Evolutionary conservation across 2,888 invertebrate genomes (phyloP).

Genomic region (Toxonevra muliebris): DNA sequence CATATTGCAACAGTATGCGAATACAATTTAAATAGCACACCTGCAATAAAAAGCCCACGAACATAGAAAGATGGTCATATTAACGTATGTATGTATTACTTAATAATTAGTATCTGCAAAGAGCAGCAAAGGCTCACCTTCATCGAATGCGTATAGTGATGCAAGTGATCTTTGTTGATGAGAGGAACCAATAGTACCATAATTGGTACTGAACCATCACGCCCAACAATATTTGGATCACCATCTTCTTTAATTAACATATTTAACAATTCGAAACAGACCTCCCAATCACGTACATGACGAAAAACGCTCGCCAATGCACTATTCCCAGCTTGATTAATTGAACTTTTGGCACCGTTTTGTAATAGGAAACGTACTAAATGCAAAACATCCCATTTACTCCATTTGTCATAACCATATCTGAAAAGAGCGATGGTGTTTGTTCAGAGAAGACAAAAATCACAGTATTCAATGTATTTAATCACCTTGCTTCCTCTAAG

Average conservation of each 20-base stretch:
- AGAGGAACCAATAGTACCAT: constrained; percentile 79
- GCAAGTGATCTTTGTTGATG: constrained; percentile 78
- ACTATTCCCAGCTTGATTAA: constrained; percentile 76
- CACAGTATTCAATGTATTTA: neutral
- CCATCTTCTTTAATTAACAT: constrained; percentile 65
- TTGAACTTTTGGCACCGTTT: constrained; percentile 74
- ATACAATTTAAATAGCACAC: constrained; percentile 78
- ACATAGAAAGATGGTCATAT: neutral
- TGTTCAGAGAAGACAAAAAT: neutral
- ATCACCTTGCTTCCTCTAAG: constrained; percentile 71
- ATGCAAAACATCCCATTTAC: constrained; percentile 79
- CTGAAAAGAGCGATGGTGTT: constrained; percentile 42
- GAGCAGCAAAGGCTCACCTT: constrained; percentile 66
- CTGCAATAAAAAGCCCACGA: constrained; percentile 53
- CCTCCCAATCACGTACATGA: constrained; percentile 77
- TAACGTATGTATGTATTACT: neutral
- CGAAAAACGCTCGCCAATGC: constrained; percentile 76
- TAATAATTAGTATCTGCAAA: neutral
- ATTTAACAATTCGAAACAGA: constrained; percentile 65
- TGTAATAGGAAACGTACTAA: constrained; percentile 72
- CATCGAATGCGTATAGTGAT: constrained; percentile 78
- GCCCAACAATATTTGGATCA: constrained; percentile 75
- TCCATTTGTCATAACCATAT: constrained; percentile 76
- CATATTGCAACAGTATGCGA: constrained; percentile 73
- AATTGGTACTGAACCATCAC: constrained; percentile 77